These are phyloP conservation scores for Andinoacara biseriatus DNA, from an alignment of 2,113 vertebrate species.

Conservation along the genomic window DNA sequence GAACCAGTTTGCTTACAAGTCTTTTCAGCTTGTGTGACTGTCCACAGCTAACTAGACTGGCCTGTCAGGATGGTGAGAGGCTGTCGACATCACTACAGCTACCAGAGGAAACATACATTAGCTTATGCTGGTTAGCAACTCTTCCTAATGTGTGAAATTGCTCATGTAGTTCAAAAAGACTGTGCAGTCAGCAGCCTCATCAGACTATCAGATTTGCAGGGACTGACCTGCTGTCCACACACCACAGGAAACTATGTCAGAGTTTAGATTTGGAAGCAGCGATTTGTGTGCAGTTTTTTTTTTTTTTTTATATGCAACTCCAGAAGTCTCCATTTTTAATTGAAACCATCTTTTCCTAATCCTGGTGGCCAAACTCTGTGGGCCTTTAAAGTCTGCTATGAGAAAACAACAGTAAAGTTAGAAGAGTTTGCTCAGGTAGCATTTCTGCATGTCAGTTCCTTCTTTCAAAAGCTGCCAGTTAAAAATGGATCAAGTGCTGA, in stretches of 20 bases:
- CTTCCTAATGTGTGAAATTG: slow-evolving; percentile 77
- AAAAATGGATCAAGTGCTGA: too few species aligned
- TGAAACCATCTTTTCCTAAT: too few species aligned
- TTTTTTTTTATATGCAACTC: too few species aligned
- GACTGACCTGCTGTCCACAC: neutral
- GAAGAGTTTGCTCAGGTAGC: too few species aligned
- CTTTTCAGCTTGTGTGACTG: slow-evolving; percentile 65
- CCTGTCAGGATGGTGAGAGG: slow-evolving; percentile 76
- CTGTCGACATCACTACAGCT: slow-evolving; percentile 62
- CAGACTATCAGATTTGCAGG: neutral
- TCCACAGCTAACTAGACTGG: slow-evolving; percentile 62
- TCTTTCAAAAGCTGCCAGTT: too few species aligned
- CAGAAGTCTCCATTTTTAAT: too few species aligned
- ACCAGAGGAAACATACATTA: slow-evolving; percentile 68
- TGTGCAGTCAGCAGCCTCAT: slow-evolving; percentile 27
- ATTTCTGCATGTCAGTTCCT: too few species aligned
- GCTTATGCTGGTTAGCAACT: slow-evolving; percentile 69
- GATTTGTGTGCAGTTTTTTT: neutral
- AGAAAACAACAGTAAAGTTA: too few species aligned
- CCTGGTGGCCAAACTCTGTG: too few species aligned
- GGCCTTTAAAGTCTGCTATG: too few species aligned
- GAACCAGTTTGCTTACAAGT: slow-evolving; percentile 76
- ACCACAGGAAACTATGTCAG: neutral
- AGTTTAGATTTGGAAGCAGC: neutral
- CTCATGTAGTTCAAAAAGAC: slow-evolving; percentile 69